Evolutionary conservation across 2,888 invertebrate species (phyloP).

Genomic region (Pegoplata infirma): DNA sequence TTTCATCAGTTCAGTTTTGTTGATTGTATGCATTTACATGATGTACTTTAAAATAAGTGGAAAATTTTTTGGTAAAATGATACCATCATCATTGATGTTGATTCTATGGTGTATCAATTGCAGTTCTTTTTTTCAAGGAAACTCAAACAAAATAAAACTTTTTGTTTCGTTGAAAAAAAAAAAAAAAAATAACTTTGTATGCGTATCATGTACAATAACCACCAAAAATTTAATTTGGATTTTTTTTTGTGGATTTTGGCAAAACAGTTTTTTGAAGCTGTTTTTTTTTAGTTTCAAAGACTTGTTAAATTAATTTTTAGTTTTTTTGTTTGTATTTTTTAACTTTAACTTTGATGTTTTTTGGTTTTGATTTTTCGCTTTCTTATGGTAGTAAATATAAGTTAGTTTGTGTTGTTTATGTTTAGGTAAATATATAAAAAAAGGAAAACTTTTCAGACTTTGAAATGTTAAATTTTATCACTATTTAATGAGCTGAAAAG

Average conservation of each 20-base stretch:
- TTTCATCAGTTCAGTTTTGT: conserved; percentile 6
- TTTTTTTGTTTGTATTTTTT: conserved; percentile 29
- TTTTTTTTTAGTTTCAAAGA: conserved; percentile 45
- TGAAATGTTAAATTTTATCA: conserved; percentile 71
- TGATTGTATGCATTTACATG: conserved; percentile 51
- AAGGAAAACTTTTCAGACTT: conserved; percentile 74
- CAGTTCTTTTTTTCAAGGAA: conserved; percentile 55
- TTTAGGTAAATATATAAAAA: conserved; percentile 66
- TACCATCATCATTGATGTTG: conserved; percentile 54
- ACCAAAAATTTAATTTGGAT: conserved; percentile 59
- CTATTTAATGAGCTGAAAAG: conserved; percentile 73
- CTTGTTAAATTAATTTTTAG: conserved; percentile 53
- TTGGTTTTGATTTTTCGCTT: conserved; percentile 9
- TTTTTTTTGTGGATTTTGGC: conserved; percentile 26
- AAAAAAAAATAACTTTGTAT: conserved; percentile 37
- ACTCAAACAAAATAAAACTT: conserved; percentile 11
- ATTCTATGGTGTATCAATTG: conserved; percentile 67
- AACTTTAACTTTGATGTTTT: conserved; percentile 56
- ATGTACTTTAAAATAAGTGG: conserved; percentile 70
- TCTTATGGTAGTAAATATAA: not conserved
- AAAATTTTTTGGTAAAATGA: conserved; percentile 68
- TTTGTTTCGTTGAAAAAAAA: not conserved
- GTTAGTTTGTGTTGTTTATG: conserved; percentile 5
- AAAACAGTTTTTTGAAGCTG: conserved; percentile 20
- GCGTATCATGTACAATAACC: conserved; percentile 50